Conservation (phyloP, 2,113 vertebrate species). For the human region GRCh38 chr6:90642001-90642500, state of each 20-base stretch:
- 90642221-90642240: background rate
- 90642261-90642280: background rate
- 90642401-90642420: slow-evolving; percentile 27
- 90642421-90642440: background rate
- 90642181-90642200: background rate
- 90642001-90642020: background rate
- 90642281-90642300: background rate
- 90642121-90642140: background rate
- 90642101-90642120: background rate
- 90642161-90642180: background rate
- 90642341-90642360: background rate
- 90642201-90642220: background rate
- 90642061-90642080: background rate
- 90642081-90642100: background rate
- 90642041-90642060: background rate
- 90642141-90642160: background rate
- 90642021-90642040: background rate
- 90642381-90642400: background rate
- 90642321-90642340: background rate
- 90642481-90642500: background rate
- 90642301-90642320: background rate
- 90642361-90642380: background rate
- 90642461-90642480: background rate
- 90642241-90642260: background rate
- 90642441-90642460: background rate